phyloP scores from a whole-genome alignment of 2,888 invertebrate species.

The Arrhopalites spinosus region DNA sequence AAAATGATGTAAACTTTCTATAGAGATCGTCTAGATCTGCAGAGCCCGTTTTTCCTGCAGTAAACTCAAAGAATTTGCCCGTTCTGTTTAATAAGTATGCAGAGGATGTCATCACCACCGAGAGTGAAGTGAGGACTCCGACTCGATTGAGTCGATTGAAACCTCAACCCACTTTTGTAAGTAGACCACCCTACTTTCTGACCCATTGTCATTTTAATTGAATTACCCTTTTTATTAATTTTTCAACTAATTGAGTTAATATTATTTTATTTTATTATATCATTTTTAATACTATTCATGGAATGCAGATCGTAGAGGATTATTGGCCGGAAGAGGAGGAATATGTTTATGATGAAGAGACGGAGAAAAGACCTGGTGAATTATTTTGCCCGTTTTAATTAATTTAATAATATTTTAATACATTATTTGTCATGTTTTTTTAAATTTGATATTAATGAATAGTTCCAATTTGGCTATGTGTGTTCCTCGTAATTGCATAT shows the following conservation, averaged over 20 bases:
- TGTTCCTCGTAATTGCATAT: slow-evolving; percentile 41
- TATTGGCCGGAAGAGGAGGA: slow-evolving; percentile 44
- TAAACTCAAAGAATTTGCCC: slow-evolving; percentile 38
- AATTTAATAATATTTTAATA: too few relatives aligned
- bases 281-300: not conserved
- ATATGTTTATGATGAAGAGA: slow-evolving; percentile 51
- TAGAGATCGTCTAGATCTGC: slow-evolving; percentile 52
- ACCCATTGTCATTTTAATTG: not conserved
- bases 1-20: not conserved
- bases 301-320: slow-evolving; percentile 26
- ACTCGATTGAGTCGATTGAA: slow-evolving; percentile 33
- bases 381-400: too few relatives aligned
- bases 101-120: slow-evolving; percentile 50
- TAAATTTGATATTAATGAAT: too few relatives aligned
- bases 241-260: too few relatives aligned
- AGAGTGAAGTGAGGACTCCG: slow-evolving; percentile 37
- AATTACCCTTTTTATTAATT: not conserved
- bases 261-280: too few relatives aligned
- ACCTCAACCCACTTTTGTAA: slow-evolving; percentile 28
- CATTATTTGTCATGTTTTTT: too few relatives aligned
- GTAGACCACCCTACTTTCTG: not conserved
- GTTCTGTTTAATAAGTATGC: slow-evolving; percentile 55
- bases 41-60: slow-evolving; percentile 41
- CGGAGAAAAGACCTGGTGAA: slow-evolving; percentile 47
- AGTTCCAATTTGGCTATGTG: slow-evolving; percentile 53